These are phyloP conservation scores for Tokudaia tokunoshimensis DNA, from an alignment of 2,797 vertebrate genomes.

Conservation along the genomic window DNA sequence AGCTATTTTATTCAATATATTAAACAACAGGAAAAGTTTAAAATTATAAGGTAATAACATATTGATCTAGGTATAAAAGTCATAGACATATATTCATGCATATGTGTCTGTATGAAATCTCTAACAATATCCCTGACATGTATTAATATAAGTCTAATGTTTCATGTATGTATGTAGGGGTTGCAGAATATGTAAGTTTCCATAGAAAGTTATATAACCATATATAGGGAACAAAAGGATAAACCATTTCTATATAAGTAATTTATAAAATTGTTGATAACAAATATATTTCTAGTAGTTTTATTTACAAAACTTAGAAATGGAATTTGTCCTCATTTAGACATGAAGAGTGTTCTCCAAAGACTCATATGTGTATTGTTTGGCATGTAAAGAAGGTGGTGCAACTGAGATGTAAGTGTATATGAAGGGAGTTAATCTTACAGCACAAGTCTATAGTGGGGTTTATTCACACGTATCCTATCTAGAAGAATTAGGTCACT, in stretches of 20 bases:
- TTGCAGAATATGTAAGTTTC: neutral
- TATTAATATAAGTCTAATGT: neutral
- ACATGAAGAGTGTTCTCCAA: neutral
- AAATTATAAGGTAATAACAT: neutral
- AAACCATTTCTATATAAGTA: neutral
- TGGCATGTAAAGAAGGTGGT: too few relatives aligned
- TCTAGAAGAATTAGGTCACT: neutral
- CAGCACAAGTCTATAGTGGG: neutral
- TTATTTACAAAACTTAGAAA: neutral
- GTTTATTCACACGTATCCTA: too few relatives aligned
- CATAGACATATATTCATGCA: neutral
- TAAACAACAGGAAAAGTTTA: neutral
- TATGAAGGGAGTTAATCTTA: neutral
- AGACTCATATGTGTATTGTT: neutral
- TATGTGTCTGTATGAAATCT: neutral
- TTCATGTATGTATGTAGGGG: rapidly evolving
- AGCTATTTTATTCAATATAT: neutral
- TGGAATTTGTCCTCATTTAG: neutral
- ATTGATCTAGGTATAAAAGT: neutral
- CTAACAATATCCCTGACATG: neutral
- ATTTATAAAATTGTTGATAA: neutral
- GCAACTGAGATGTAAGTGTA: neutral
- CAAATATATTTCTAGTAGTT: neutral
- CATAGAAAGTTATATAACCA: neutral
- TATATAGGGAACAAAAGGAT: neutral